A percentile compares a stretch with the other conserved stretches of the same genome.
phyloP scores from a whole-genome alignment of 2,888 invertebrate species.

The Flexamia atlantica region DNA sequence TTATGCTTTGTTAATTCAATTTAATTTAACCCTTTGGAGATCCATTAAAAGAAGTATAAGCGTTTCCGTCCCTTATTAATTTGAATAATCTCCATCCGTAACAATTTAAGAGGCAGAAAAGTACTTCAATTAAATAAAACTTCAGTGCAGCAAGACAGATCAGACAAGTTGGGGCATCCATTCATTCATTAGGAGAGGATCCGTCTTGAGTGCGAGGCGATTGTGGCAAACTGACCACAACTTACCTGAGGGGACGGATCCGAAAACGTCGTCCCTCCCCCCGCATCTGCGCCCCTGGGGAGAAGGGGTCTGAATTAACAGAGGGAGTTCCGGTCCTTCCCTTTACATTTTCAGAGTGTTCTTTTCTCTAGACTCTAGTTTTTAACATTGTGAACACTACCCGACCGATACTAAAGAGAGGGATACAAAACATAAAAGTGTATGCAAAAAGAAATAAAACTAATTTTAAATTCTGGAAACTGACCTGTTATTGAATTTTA shows the following conservation, averaged over 20 bases:
- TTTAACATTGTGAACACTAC: too few relatives aligned
- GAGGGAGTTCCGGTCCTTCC: neutral
- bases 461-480: too few relatives aligned
- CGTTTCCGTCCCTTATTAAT: neutral
- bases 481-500: too few relatives aligned
- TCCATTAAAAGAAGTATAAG: neutral
- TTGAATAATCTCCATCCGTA: constrained; percentile 17
- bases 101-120: constrained; percentile 7
- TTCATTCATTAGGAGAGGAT: constrained; percentile 33
- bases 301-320: neutral
- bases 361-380: too few relatives aligned
- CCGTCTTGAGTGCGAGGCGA: neutral
- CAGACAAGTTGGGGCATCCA: constrained; percentile 24
- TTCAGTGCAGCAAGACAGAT: constrained; percentile 10
- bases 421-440: too few relatives aligned
- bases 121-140: neutral
- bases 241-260: constrained; percentile 38
- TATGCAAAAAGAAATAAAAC: too few relatives aligned
- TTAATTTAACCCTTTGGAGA: neutral
- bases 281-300: neutral
- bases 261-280: neutral
- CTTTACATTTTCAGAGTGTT: too few relatives aligned
- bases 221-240: constrained; percentile 18
- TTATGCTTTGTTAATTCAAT: too few relatives aligned
- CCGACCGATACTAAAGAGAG: too few relatives aligned